Percentiles rank a stretch among this genome's conserved stretches.
Conservation (phyloP, 2,888 invertebrate species). For the Nysson spinosus region DNA sequence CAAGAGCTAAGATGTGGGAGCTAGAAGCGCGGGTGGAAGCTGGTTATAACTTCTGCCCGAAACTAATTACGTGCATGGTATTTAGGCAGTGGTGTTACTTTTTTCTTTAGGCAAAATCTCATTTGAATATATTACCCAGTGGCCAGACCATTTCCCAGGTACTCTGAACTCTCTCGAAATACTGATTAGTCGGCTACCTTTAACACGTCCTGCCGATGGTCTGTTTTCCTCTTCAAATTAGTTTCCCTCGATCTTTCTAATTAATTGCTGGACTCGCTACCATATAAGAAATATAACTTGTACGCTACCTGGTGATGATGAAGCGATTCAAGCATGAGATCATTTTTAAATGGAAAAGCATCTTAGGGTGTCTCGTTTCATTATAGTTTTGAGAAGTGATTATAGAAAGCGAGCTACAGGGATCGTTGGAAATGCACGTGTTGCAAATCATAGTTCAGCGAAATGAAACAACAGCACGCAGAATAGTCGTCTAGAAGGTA, state of each 20-base stretch:
- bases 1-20: conserved; percentile 24
- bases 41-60: conserved; percentile 65
- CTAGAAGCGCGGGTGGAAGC: conserved; percentile 15
- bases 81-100: conserved; percentile 62
- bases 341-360: no score
- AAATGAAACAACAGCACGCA: conserved; percentile 38
- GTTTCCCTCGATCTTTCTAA: conserved; percentile 40
- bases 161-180: conserved; percentile 26
- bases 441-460: conserved; percentile 40
- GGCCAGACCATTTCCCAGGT: conserved; percentile 25
- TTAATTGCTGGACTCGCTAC: conserved; percentile 47
- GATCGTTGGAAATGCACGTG: conserved; percentile 33
- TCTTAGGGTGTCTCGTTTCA: no score
- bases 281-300: no score
- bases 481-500: conserved; percentile 45
- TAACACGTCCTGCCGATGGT: conserved; percentile 18
- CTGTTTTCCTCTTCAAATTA: conserved; percentile 4
- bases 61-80: conserved; percentile 69
- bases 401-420: not conserved
- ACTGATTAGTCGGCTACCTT: conserved; percentile 28
- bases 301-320: no score
- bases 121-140: conserved; percentile 65
- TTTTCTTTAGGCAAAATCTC: conserved; percentile 67
- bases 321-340: no score
- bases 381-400: not conserved